A percentile compares a stretch with the other conserved stretches of the same genome.
Evolutionary conservation across 2,797 vertebrate genomes (phyloP).

Genomic region (Spondyliosoma cantharus): DNA sequence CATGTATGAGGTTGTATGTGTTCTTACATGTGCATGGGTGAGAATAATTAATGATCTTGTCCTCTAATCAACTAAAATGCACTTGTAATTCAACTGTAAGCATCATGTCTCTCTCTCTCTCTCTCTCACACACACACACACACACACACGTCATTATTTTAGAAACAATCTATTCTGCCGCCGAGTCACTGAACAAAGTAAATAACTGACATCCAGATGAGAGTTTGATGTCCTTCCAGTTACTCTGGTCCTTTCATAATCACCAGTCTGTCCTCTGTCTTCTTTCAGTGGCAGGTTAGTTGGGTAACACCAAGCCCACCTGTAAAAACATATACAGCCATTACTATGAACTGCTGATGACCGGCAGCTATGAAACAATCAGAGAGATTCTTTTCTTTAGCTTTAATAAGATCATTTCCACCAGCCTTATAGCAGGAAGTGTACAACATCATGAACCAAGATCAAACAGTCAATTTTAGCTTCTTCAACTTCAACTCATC

Average conservation of each 20-base stretch:
- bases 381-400: too few species aligned
- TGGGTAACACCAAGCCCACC: conserved; percentile 74
- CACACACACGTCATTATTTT: conserved; percentile 5
- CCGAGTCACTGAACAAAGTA: conserved; percentile 6
- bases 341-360: conserved; percentile 5
- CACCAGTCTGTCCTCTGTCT: background rate
- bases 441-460: background rate
- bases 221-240: conserved; percentile 21
- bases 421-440: background rate
- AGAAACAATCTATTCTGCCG: conserved; percentile 18
- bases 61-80: conserved; percentile 15
- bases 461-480: too few species aligned
- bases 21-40: background rate
- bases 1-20: background rate
- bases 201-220: conserved; percentile 41
- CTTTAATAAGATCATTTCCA: too few species aligned
- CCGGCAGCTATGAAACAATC: background rate
- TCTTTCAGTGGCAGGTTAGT: conserved; percentile 48
- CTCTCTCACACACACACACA: conserved; percentile 6
- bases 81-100: background rate
- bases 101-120: background rate
- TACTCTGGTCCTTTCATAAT: background rate
- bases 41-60: conserved; percentile 35
- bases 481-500: too few species aligned
- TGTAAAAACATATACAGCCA: conserved; percentile 51